These are phyloP conservation scores for Cricetomys ansorgei DNA, from an alignment of 2,113 vertebrate genomes.

Conservation along the genomic window DNA sequence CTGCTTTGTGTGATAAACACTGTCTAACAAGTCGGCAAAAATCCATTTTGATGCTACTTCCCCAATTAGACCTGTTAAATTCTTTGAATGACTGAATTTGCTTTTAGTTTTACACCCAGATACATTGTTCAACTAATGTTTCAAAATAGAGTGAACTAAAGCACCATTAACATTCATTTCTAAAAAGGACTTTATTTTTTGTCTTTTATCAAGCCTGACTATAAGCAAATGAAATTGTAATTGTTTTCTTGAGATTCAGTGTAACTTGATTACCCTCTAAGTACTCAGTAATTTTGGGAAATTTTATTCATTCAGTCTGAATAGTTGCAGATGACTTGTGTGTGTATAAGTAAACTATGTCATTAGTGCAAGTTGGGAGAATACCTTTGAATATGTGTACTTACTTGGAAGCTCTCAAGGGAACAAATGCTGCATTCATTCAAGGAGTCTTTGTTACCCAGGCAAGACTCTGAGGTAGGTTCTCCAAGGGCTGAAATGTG, in stretches of 20 bases:
- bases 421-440: background rate
- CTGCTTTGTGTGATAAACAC: slow-evolving; percentile 82
- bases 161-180: slow-evolving; percentile 75
- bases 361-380: slow-evolving; percentile 24
- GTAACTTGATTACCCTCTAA: slow-evolving; percentile 67
- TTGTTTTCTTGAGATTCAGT: slow-evolving; percentile 69
- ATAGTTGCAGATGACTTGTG: slow-evolving; percentile 62
- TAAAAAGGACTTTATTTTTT: slow-evolving; percentile 38
- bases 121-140: slow-evolving; percentile 73
- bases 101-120: slow-evolving; percentile 74
- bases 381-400: background rate
- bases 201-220: slow-evolving; percentile 61
- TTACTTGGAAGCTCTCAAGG: background rate
- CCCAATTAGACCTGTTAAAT: slow-evolving; percentile 83
- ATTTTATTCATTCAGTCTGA: slow-evolving; percentile 64
- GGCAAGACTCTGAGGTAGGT: background rate
- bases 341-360: background rate
- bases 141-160: slow-evolving; percentile 64
- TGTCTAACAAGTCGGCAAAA: slow-evolving; percentile 83
- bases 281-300: slow-evolving; percentile 61
- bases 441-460: slow-evolving; percentile 12
- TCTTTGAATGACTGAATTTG: slow-evolving; percentile 73
- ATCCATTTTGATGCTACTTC: slow-evolving; percentile 84
- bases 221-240: slow-evolving; percentile 70
- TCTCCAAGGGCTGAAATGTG: background rate